These are phyloP conservation scores for Dioctria linearis DNA, from an alignment of 2,888 invertebrate species.

Conservation along the genomic window DNA sequence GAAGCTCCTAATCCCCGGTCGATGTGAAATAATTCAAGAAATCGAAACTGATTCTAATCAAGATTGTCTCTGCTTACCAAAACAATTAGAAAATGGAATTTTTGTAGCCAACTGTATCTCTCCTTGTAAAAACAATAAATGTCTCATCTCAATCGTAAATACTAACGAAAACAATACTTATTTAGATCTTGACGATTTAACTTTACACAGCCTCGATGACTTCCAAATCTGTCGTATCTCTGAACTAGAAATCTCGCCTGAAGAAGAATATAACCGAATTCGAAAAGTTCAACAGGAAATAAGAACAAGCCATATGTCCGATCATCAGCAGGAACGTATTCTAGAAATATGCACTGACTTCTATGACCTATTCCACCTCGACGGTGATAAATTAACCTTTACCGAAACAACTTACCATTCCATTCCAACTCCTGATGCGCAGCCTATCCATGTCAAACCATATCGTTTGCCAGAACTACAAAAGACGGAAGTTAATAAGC, in stretches of 20 bases:
- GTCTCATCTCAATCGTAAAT: not conserved
- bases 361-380: not conserved
- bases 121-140: not conserved
- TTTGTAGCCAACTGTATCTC: not conserved
- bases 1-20: not conserved
- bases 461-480: not conserved
- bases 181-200: not conserved
- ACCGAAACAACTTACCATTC: not conserved
- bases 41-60: not conserved
- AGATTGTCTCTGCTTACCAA: slow-evolving; percentile 1
- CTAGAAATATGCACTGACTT: not conserved
- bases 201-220: not conserved
- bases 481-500: not conserved
- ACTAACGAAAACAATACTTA: not conserved
- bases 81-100: not conserved
- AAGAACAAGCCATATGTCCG: too few species aligned
- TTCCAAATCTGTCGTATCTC: not conserved
- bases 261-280: too few species aligned
- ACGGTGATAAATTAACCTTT: not conserved
- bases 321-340: too few species aligned
- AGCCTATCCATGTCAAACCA: not conserved
- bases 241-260: too few species aligned
- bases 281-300: too few species aligned
- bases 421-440: not conserved
- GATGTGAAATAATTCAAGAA: not conserved